Conservation (phyloP, 2,113 vertebrate species). For the Vombatus ursinus region DNA sequence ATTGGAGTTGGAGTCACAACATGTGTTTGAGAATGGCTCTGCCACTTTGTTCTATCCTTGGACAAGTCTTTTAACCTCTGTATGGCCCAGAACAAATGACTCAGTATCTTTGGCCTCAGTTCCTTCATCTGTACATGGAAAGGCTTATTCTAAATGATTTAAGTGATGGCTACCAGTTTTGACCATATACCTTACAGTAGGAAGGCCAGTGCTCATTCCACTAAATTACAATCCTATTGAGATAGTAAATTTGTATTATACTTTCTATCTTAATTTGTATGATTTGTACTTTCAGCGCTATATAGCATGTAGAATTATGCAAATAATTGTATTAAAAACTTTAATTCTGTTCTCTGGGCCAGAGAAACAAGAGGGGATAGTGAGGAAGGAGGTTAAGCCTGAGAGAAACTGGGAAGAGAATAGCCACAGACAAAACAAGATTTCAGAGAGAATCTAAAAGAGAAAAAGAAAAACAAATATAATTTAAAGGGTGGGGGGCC, state of each 20-base stretch:
- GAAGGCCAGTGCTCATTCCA: not conserved
- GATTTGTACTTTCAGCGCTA: constrained; percentile 20
- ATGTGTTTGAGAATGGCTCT: not conserved
- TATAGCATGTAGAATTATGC: not conserved
- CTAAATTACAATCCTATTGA: constrained; percentile 9
- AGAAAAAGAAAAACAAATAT: not conserved
- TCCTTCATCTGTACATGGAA: not conserved
- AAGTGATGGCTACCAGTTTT: not conserved
- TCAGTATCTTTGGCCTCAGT: not conserved
- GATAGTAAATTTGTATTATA: constrained; percentile 27
- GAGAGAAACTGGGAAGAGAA: not conserved
- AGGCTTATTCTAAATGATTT: not conserved
- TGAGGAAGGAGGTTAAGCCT: constrained; percentile 11
- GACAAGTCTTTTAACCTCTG: not conserved
- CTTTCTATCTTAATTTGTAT: not conserved
- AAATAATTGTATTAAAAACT: constrained; percentile 12
- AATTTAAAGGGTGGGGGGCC: not conserved
- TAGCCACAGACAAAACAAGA: not conserved
- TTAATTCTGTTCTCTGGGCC: constrained; percentile 40
- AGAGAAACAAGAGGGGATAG: constrained; percentile 15
- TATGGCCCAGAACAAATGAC: not conserved
- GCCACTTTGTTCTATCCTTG: not conserved
- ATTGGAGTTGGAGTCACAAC: not conserved
- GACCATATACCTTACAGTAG: not conserved
- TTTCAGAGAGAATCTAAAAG: not conserved